Evolutionary conservation across 2,888 invertebrate species (phyloP).

Genomic region (Oscheius sp.): DNA sequence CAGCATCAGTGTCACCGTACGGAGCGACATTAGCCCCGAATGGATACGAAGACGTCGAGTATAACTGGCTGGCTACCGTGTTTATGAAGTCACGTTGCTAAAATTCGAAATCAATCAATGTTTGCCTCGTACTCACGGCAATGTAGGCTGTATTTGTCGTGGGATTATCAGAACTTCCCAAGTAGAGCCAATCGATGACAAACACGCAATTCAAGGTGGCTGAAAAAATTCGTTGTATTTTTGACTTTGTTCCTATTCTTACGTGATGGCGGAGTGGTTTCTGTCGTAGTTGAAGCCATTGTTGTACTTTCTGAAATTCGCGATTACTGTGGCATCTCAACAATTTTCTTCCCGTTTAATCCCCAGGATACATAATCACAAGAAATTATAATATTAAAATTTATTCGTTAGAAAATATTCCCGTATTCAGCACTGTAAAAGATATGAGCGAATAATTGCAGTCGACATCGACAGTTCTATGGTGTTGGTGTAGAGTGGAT

Average conservation of each 20-base stretch:
- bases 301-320: neutral
- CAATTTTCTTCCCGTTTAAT: neutral
- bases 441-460: neutral
- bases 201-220: conserved; percentile 3
- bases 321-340: neutral
- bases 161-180: neutral
- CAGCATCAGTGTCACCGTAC: neutral
- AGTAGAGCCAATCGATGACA: conserved; percentile 12
- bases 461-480: neutral
- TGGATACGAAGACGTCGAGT: neutral
- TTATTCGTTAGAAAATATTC: no score
- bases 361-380: no score
- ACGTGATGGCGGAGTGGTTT: neutral
- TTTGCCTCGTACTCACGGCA: neutral
- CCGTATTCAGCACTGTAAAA: no score
- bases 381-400: no score
- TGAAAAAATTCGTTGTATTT: neutral
- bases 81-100: neutral
- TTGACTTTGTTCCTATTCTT: neutral
- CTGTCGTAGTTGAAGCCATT: neutral
- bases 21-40: neutral
- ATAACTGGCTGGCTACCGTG: conserved; percentile 4
- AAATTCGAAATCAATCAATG: neutral
- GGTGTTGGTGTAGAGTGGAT: neutral
- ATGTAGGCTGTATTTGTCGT: neutral